Evolutionary conservation across 2,113 vertebrate species (phyloP), one percentile per base, ranked within the genome.

Genomic region (Myrmecophaga tridactyla): DNA sequence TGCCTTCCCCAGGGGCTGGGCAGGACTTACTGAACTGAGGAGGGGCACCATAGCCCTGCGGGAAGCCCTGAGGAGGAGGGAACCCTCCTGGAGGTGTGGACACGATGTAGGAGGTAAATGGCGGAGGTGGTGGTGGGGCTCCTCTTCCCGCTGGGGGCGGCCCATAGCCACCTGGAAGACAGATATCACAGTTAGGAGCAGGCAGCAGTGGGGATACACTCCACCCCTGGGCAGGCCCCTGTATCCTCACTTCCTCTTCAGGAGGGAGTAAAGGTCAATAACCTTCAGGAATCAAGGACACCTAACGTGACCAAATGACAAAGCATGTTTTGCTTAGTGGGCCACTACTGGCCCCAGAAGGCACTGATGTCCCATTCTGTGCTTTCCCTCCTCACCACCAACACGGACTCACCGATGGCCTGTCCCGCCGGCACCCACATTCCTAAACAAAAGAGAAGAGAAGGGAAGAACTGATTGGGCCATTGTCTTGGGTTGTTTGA

Each of bases 361-460:
- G n/a, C n/a, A n/a, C n/a, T n/a, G n/a, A n/a, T n/a, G n/a, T n/a
- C n/a, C n/a, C n/a, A n/a, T n/a, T n/a, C n/a, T n/a, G n/a, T n/a
- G n/a, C n/a, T n/a, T n/a, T n/a, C n/a, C n/a, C n/a, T n/a, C 3
- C 1, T 43, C 53, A 53, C 29, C 60, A n/a, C 14, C 15, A 46
- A 56, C 15, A 82, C 65, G 87, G 65, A 98, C 99, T 98, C 98
- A 99, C 99, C 99, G 97, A 99, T 99, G 29, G 99, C 99, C 96
- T 99, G 99, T 97, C 99, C 99, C 86, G 99, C 99, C 83, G 99
- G 99, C 98, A 99, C 99, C 99, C 99, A 99, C 98, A 99, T 99
- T 97, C 99, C 99, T 99, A 96, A 97, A 97, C 4, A 97, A 94
- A 60, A 82, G 97, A 97, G 81, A 98, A 23, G 82, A 94, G 62